Conservation (phyloP, 2,888 invertebrate species). For the Tetanocera ferruginea region DNA sequence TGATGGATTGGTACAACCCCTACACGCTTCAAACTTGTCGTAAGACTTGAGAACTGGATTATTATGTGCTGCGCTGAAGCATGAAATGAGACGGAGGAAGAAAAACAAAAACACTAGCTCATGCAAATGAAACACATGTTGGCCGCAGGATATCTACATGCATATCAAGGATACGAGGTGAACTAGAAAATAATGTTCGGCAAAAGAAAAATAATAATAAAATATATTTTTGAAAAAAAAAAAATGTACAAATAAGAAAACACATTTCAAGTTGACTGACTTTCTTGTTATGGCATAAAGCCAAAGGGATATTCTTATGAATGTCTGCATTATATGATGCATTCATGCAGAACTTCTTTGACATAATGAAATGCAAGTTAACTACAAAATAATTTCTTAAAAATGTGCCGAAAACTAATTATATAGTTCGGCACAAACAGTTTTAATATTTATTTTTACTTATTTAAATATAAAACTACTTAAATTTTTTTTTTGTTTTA, state of each 20-base stretch:
- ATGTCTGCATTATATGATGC: constrained; percentile 1
- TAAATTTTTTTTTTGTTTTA: not conserved
- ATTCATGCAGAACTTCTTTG: constrained; percentile 20
- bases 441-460: not conserved
- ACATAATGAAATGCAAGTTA: not conserved
- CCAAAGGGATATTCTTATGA: no score
- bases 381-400: not conserved
- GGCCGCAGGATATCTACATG: not conserved
- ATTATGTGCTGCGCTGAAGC: constrained; percentile 15
- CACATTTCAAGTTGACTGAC: no score
- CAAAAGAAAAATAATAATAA: not conserved
- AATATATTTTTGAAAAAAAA: not conserved
- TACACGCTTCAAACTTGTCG: not conserved
- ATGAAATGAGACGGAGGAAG: constrained; percentile 13
- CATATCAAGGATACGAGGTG: not conserved
- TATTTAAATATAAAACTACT: not conserved
- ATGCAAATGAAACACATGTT: not conserved
- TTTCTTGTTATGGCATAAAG: no score
- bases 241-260: not conserved
- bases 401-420: not conserved
- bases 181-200: not conserved
- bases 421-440: not conserved
- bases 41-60: not conserved
- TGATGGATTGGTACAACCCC: not conserved
- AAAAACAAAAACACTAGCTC: not conserved